These are phyloP conservation scores for Thunnus maccoyii DNA, from an alignment of 2,113 vertebrate genomes.

Conservation along the genomic window DNA sequence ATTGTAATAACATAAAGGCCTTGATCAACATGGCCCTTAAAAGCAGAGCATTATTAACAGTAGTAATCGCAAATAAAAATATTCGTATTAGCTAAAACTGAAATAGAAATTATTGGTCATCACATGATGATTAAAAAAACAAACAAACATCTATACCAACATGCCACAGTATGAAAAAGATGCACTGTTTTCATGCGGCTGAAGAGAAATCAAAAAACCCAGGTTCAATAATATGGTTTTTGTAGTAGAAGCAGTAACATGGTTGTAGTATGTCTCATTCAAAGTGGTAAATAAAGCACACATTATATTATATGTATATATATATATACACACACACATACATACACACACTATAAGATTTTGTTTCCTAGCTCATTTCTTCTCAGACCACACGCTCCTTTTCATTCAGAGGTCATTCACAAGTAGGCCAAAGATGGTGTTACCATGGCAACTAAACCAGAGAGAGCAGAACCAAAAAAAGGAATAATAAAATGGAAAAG, in stretches of 20 bases:
- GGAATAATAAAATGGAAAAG: conserved; percentile 5
- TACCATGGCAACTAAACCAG: conserved; percentile 78
- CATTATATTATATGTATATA: too few species aligned
- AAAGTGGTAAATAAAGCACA: conserved; percentile 23
- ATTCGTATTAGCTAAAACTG: too few species aligned
- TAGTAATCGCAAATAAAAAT: too few species aligned
- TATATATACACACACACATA: not conserved
- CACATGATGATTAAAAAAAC: not conserved
- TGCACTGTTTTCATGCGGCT: not conserved
- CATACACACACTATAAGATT: conserved; percentile 16
- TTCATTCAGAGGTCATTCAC: conserved; percentile 76
- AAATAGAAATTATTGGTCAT: not conserved
- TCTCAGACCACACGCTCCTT: conserved; percentile 47
- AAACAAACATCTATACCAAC: not conserved
- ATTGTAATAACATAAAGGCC: not conserved
- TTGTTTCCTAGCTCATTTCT: conserved; percentile 49
- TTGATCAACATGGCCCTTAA: not conserved
- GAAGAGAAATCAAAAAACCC: not conserved
- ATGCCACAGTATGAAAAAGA: conserved; percentile 7
- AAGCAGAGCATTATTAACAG: not conserved
- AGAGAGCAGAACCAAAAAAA: conserved; percentile 53
- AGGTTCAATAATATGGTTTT: not conserved
- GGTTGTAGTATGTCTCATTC: not conserved
- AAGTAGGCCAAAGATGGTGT: conserved; percentile 79
- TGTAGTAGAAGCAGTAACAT: not conserved